A percentile compares a stretch with the other conserved stretches of the same genome.
These are phyloP conservation scores for Hydrochoerus hydrochaeris DNA, from an alignment of 2,113 vertebrate species.

Conservation along the genomic window DNA sequence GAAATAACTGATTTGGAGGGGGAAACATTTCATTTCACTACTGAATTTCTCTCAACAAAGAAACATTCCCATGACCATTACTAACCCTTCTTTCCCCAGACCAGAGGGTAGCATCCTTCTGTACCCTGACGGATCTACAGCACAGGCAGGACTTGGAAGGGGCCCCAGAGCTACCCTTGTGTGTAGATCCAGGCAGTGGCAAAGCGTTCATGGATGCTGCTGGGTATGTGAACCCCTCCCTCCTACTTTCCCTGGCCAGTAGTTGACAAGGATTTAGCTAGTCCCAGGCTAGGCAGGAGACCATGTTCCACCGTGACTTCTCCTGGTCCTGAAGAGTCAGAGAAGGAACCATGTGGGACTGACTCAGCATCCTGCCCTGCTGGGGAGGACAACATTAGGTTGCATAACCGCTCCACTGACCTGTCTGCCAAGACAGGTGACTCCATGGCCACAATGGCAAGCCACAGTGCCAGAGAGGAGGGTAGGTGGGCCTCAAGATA, in stretches of 20 bases:
- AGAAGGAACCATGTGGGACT: background rate
- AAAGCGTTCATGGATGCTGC: conserved; percentile 89
- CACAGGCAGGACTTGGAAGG: conserved; percentile 91
- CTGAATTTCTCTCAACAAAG: background rate
- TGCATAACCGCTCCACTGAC: background rate
- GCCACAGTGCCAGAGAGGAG: background rate
- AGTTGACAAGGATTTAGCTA: too few species aligned
- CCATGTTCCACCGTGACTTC: too few species aligned
- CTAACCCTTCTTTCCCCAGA: conserved; percentile 85
- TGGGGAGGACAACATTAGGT: rapidly evolving
- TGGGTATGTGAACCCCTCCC: conserved; percentile 83
- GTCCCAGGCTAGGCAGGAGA: too few species aligned
- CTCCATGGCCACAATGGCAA: background rate
- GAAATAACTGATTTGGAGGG: background rate
- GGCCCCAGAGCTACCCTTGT: conserved; percentile 89
- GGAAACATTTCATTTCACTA: background rate
- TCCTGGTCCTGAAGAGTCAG: background rate
- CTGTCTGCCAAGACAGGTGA: background rate
- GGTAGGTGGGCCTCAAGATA: background rate
- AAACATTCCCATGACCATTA: background rate
- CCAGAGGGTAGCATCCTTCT: conserved; percentile 96
- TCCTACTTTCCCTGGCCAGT: background rate
- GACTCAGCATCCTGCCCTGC: background rate
- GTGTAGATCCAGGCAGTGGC: conserved; percentile 89
- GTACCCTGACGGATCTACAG: conserved; percentile 94